Conservation (phyloP, 2,888 invertebrate genomes). For the Perizoma affinitatum region DNA sequence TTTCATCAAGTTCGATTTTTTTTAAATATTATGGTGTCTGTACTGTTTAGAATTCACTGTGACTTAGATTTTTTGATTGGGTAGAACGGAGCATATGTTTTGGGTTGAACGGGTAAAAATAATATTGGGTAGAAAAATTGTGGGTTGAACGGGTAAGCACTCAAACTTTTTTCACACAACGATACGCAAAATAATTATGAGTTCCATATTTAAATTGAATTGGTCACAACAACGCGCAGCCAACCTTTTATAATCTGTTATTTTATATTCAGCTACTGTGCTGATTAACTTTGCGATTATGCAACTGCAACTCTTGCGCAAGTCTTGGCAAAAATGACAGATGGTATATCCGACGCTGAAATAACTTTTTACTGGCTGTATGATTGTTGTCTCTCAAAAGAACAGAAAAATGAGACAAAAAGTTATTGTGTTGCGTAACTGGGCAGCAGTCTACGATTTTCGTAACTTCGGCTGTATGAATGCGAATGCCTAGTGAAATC, state of each 20-base stretch:
- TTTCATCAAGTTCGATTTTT: too few species aligned
- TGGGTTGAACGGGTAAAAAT: too few species aligned
- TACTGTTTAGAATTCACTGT: too few species aligned
- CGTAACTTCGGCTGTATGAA: background rate
- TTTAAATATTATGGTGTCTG: too few species aligned
- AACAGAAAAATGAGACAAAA: background rate
- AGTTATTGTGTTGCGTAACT: background rate
- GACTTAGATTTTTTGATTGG: too few species aligned
- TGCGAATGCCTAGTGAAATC: background rate
- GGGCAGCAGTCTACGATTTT: background rate
- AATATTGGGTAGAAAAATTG: too few species aligned
- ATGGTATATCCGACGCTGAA: slow-evolving; percentile 34
- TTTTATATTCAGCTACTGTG: slow-evolving; percentile 43
- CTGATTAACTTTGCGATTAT: slow-evolving; percentile 63
- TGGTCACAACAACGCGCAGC: slow-evolving; percentile 47
- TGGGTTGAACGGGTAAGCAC: too few species aligned
- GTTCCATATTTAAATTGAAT: slow-evolving; percentile 59
- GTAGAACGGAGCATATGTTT: too few species aligned
- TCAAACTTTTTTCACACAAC: slow-evolving; percentile 28
- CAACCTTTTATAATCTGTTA: slow-evolving; percentile 45
- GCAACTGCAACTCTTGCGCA: slow-evolving; percentile 68
- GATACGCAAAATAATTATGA: slow-evolving; percentile 40
- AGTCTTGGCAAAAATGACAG: slow-evolving; percentile 62
- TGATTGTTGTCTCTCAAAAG: slow-evolving; percentile 12
- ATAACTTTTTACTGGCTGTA: slow-evolving; percentile 41